These are phyloP conservation scores for Psix sp. DNA, from an alignment of 1,140 invertebrate species.

Conservation along the genomic window DNA sequence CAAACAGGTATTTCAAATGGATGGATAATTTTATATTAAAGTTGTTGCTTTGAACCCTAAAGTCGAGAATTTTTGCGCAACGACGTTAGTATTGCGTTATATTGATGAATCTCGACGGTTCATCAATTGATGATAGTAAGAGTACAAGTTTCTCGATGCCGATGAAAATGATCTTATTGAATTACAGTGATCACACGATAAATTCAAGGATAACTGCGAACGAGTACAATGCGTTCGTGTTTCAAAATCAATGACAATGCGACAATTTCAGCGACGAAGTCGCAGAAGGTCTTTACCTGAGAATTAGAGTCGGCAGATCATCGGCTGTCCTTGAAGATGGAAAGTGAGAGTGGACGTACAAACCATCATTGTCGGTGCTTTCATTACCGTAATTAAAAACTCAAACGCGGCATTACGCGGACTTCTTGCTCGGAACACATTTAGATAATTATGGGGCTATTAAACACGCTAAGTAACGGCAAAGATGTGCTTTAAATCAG, in stretches of 20 bases:
- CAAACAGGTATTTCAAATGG: no score
- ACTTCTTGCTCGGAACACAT: slow-evolving; percentile 13
- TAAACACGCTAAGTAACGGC: no score
- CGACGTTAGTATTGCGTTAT: slow-evolving; percentile 6
- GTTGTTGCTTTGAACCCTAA: neutral
- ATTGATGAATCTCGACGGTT: slow-evolving; percentile 1
- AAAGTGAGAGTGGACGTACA: slow-evolving; percentile 49
- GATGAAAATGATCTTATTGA: slow-evolving; percentile 26
- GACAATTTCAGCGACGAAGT: slow-evolving; percentile 46
- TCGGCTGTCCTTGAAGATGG: slow-evolving; percentile 45
- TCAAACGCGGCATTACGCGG: slow-evolving; percentile 21
- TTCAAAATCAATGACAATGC: slow-evolving; percentile 44
- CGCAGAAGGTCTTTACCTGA: slow-evolving; percentile 24
- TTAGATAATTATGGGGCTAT: no score
- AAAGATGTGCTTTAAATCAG: no score
- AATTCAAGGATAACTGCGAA: slow-evolving; percentile 10
- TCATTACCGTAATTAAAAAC: slow-evolving; percentile 58
- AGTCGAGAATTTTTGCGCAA: slow-evolving; percentile 25
- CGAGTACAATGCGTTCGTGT: neutral
- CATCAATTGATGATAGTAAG: neutral
- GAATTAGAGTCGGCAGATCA: slow-evolving; percentile 12
- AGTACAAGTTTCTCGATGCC: slow-evolving; percentile 3
- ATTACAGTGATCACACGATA: slow-evolving; percentile 15
- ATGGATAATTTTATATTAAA: neutral
- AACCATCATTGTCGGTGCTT: slow-evolving; percentile 41